A percentile compares a stretch with the other conserved stretches of the same genome.
These are phyloP conservation scores for Antitype chi DNA, from an alignment of 2,888 invertebrate species.

Conservation along the genomic window DNA sequence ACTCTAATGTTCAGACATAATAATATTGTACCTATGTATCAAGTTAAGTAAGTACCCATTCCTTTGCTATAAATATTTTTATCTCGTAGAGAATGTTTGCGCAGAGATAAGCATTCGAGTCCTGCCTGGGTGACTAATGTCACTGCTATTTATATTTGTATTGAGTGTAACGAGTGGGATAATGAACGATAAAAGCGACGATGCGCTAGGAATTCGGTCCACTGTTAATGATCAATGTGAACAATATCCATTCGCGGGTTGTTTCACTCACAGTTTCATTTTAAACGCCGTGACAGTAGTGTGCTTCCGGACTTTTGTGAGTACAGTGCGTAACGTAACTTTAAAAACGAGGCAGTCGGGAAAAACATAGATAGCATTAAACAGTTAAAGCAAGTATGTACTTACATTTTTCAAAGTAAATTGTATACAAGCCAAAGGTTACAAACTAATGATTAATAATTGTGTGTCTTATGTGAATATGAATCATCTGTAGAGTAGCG, in stretches of 20 bases:
- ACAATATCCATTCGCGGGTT: slow-evolving; percentile 71
- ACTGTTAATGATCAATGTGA: slow-evolving; percentile 77
- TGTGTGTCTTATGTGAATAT: slow-evolving; percentile 55
- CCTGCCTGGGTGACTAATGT: slow-evolving; percentile 83
- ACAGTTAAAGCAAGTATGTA: background rate
- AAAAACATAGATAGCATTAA: background rate
- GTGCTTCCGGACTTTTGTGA: slow-evolving; percentile 51
- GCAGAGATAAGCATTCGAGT: slow-evolving; percentile 77
- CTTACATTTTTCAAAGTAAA: slow-evolving; percentile 30
- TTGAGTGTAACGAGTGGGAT: slow-evolving; percentile 79
- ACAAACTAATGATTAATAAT: slow-evolving; percentile 17
- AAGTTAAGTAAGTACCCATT: slow-evolving; percentile 6
- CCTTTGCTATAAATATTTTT: slow-evolving; percentile 67
- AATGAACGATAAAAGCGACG: slow-evolving; percentile 81
- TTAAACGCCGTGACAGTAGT: slow-evolving; percentile 65
- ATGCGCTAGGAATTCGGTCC: slow-evolving; percentile 81
- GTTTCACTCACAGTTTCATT: slow-evolving; percentile 78
- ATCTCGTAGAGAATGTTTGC: slow-evolving; percentile 74
- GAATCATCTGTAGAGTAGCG: slow-evolving; percentile 53
- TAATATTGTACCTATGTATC: slow-evolving; percentile 2
- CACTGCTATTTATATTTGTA: slow-evolving; percentile 81
- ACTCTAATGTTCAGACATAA: slow-evolving; percentile 1
- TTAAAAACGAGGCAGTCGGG: background rate
- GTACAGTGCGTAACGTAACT: slow-evolving; percentile 25
- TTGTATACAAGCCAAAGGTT: background rate